Conservation (phyloP, 2,113 vertebrate species). For the Steatornis caripensis region DNA sequence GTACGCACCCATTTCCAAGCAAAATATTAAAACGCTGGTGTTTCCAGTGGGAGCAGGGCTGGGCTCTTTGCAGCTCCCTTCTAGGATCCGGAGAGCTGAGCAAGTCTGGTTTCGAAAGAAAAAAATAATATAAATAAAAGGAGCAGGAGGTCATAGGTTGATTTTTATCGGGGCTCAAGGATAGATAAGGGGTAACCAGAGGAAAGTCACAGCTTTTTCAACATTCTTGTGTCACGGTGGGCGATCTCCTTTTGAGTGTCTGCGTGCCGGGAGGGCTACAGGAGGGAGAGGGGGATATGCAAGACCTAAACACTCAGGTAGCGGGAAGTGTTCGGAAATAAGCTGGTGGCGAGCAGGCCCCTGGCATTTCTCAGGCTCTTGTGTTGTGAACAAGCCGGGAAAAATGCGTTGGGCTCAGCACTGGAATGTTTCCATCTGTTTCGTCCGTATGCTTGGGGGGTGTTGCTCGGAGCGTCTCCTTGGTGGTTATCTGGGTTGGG, state of each 20-base stretch:
- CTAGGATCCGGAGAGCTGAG: not conserved
- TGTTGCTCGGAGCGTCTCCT: not conserved
- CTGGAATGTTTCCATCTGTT: not conserved
- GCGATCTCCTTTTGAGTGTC: not conserved
- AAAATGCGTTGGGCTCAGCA: not conserved
- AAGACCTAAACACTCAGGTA: not conserved
- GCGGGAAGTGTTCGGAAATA: not conserved
- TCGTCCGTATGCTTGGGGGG: not conserved
- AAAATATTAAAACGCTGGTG: not conserved
- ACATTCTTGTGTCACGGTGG: not conserved
- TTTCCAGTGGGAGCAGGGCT: not conserved
- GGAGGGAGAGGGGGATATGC: not conserved
- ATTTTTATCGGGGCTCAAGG: not conserved
- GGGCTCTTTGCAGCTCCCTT: not conserved
- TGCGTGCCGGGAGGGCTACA: not conserved
- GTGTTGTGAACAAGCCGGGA: not conserved
- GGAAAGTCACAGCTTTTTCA: not conserved
- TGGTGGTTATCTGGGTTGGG: not conserved
- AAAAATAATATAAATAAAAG: not conserved
- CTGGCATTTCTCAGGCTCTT: not conserved
- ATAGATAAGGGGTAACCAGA: not conserved
- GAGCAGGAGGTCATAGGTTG: not conserved
- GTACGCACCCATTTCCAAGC: not conserved
- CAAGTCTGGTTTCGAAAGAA: not conserved
- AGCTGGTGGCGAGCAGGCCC: not conserved